These are phyloP conservation scores for Lepidotrigona ventralis DNA, from an alignment of 1,140 invertebrate species.

Conservation along the genomic window DNA sequence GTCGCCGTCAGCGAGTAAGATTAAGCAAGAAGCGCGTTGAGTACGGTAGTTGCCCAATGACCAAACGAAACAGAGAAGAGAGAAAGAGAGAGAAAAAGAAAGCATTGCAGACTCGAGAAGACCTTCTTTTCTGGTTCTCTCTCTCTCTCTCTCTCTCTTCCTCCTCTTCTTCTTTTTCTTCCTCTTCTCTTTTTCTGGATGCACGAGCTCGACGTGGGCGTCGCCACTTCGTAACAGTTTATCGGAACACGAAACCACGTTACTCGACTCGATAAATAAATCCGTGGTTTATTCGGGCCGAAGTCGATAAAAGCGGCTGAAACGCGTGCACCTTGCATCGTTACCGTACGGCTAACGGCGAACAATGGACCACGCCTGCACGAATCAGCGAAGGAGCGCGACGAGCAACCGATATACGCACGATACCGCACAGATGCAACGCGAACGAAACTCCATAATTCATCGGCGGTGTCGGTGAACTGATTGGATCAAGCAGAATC, in stretches of 20 bases:
- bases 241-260: constrained; percentile 61
- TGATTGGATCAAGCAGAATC: background rate
- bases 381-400: background rate
- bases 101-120: too few relatives aligned
- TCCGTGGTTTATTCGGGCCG: constrained; percentile 54
- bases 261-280: constrained; percentile 62
- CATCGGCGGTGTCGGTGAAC: background rate
- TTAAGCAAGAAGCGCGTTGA: background rate
- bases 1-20: background rate
- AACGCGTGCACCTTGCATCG: constrained; percentile 30
- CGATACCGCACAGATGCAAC: background rate
- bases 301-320: constrained; percentile 35
- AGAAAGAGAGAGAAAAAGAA: background rate
- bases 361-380: constrained; percentile 28
- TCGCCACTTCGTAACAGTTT: constrained; percentile 59
- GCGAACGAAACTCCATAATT: constrained; percentile 26
- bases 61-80: background rate
- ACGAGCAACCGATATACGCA: background rate
- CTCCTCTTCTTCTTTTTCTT: background rate
- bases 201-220: constrained; percentile 42
- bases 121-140: background rate
- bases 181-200: background rate
- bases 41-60: constrained; percentile 23
- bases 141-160: background rate
- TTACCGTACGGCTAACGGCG: background rate